phyloP scores from a whole-genome alignment of 2,797 vertebrate species.

The Bucorvus abyssinicus region DNA sequence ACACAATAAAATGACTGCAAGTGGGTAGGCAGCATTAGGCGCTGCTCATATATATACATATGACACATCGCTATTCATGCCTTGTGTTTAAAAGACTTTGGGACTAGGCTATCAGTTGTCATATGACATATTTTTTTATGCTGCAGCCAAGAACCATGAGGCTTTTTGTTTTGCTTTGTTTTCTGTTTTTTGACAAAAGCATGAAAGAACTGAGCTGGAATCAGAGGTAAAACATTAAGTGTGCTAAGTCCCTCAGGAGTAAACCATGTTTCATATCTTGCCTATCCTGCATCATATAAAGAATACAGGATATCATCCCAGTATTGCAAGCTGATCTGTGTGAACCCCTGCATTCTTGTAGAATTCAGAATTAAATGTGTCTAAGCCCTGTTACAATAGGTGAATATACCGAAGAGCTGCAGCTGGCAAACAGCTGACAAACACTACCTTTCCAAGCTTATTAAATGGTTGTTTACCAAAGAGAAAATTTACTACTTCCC shows the following conservation, averaged over 20 bases:
- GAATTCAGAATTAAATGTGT: slow-evolving; percentile 1
- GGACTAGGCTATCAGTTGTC: slow-evolving; percentile 9
- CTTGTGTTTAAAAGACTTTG: neutral
- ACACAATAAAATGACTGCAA: neutral
- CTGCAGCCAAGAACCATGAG: neutral
- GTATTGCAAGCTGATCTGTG: neutral
- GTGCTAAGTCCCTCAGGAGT: neutral
- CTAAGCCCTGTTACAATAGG: neutral
- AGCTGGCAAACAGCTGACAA: neutral
- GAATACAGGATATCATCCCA: neutral
- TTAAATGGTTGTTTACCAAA: neutral
- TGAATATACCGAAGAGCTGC: neutral
- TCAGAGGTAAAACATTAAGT: slow-evolving; percentile 12
- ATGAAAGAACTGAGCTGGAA: neutral
- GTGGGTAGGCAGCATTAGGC: slow-evolving; percentile 14
- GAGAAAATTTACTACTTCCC: neutral
- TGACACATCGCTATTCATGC: slow-evolving; percentile 16
- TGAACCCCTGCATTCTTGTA: neutral
- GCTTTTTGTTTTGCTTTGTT: slow-evolving; percentile 2
- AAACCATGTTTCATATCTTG: slow-evolving; percentile 22
- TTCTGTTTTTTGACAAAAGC: neutral
- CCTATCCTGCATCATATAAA: neutral
- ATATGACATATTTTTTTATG: neutral
- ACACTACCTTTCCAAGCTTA: neutral
- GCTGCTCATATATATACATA: neutral